A percentile compares a stretch with the other conserved stretches of the same genome.
These are phyloP conservation scores for Pelobates cultripes DNA, from an alignment of 2,797 vertebrate species.

Conservation along the genomic window DNA sequence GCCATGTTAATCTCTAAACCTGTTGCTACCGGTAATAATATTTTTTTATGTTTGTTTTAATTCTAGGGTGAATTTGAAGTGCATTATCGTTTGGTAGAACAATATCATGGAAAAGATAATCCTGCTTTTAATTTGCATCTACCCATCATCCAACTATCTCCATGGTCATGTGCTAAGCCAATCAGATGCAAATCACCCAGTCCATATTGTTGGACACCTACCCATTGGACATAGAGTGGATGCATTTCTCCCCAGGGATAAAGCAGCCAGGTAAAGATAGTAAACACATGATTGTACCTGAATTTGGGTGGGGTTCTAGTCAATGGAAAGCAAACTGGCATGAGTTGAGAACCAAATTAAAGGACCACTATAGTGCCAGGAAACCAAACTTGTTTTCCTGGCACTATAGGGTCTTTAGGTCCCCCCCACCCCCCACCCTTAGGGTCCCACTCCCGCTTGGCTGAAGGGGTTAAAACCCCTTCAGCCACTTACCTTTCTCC, in stretches of 20 bases:
- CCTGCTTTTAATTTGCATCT: constrained; percentile 10
- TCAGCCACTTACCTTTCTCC: too few relatives aligned
- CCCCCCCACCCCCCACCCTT: too few relatives aligned
- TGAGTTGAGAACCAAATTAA: too few relatives aligned
- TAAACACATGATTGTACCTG: background rate
- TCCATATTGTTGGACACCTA: constrained; percentile 13
- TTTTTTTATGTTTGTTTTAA: background rate
- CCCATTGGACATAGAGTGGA: constrained; percentile 41
- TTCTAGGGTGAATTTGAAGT: background rate
- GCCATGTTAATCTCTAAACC: too few relatives aligned
- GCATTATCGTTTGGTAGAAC: background rate
- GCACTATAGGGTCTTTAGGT: too few relatives aligned
- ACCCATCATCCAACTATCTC: background rate
- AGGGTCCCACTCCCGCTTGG: too few relatives aligned
- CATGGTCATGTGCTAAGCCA: background rate
- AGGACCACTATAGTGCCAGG: too few relatives aligned
- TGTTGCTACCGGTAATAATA: background rate
- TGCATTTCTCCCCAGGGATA: constrained; percentile 33
- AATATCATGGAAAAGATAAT: constrained; percentile 31
- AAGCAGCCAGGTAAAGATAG: constrained; percentile 30
- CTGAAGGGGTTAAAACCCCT: too few relatives aligned
- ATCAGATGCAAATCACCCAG: constrained; percentile 9
- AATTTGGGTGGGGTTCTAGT: too few relatives aligned
- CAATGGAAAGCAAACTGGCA: too few relatives aligned
- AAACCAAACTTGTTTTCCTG: too few relatives aligned